Percentiles rank a stretch among this genome's conserved stretches.
Conservation (phyloP, 2,888 invertebrate genomes). For the Capitulum mitella region DNA sequence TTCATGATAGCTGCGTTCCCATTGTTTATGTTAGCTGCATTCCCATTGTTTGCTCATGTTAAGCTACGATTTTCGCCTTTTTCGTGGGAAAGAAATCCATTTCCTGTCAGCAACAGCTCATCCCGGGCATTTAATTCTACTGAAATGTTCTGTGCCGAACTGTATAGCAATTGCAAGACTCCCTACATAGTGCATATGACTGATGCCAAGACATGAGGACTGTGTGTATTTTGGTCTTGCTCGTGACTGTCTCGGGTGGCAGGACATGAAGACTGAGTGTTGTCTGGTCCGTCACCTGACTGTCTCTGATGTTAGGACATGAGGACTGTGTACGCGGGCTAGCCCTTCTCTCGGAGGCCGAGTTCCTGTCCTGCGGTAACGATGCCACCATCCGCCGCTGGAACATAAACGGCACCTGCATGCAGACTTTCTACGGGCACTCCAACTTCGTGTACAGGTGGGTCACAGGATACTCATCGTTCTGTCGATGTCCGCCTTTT, state of each 20-base stretch:
- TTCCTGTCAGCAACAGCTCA: too few species aligned
- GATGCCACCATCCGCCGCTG: slow-evolving; percentile 81
- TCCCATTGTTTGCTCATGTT: too few species aligned
- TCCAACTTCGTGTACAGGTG: slow-evolving; percentile 79
- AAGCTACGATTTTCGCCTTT: too few species aligned
- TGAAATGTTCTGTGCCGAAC: not conserved
- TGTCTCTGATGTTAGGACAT: slow-evolving; percentile 57
- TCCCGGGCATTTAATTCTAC: too few species aligned
- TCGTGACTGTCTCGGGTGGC: too few species aligned
- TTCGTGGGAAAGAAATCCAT: too few species aligned
- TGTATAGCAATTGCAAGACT: slow-evolving; percentile 21
- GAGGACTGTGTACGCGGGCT: slow-evolving; percentile 84
- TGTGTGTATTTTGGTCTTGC: not conserved
- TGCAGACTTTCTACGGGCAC: slow-evolving; percentile 71
- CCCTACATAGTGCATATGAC: not conserved
- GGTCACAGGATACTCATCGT: too few species aligned
- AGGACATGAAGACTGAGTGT: too few species aligned
- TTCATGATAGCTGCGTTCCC: too few species aligned
- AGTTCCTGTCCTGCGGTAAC: slow-evolving; percentile 85
- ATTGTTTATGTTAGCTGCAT: too few species aligned
- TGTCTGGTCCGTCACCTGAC: too few species aligned
- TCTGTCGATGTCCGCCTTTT: too few species aligned
- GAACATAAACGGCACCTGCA: slow-evolving; percentile 67
- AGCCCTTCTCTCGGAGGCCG: slow-evolving; percentile 55
- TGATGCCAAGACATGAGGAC: not conserved